Evolutionary conservation across 2,113 vertebrate genomes (phyloP), one percentile per base, ranked within the genome.

Genomic region (Eidolon helvum): DNA sequence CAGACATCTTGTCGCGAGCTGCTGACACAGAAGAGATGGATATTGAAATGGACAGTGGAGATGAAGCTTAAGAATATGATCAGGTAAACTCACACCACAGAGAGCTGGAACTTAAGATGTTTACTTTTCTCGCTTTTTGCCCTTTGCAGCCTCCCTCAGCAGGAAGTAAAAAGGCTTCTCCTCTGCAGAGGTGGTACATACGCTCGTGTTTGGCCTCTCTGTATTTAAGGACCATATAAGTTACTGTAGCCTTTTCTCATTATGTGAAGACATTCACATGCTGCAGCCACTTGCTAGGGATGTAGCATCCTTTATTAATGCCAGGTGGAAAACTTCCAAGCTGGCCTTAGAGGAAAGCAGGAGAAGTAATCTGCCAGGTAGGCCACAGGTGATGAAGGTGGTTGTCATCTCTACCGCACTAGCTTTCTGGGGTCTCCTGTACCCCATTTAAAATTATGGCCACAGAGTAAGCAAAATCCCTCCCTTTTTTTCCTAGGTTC

Each of bases 1-100:
- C 99, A 0, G 99, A 99, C 40, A 97, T 99, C 61, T 92, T 99
- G 98, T 99, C 99, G 1, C 98, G 99, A 83, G 98, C 98, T 12
- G 98, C 99, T 1, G 99, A 99, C 71, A 98, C 98, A 11, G 98
- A 98, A 53, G 98, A 98, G 93, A 77, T 97, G 68, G 98, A 98
- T 4, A 95, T 98, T 33, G 98, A 97, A 38, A 96, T 98, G 86
- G 98, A 99, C 96, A 98, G 98, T 48, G 98, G 98, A 97, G 98
- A 98, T 40, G 98, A 98, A 82, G 98, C 98, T 61, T 99, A 97
- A 98, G 95, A 97, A 87, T 63, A 87, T 75, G 94, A 97, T 89
- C 97, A 98, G 99, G 99, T 99, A 96, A 96, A 55, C 50, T 1
- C 0, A 2, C 22, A 11, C 40, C 22, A 1, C 69, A 22, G 57